Percentiles rank a stretch among this genome's conserved stretches.
Evolutionary conservation across 2,113 vertebrate genomes (phyloP).

Genomic region (Rhea americana): DNA sequence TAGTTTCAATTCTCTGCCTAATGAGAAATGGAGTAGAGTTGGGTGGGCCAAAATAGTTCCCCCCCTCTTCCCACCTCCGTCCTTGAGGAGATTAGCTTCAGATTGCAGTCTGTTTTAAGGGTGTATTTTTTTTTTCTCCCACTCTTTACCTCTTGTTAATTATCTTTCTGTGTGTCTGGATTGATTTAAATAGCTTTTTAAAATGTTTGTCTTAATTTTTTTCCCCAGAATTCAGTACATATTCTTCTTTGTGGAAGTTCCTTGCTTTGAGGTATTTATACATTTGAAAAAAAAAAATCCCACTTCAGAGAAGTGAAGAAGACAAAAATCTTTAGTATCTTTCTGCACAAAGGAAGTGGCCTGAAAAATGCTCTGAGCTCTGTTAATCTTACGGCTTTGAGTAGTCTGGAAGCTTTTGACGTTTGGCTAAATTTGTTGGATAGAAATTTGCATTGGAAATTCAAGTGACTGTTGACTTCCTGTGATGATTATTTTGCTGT

Average conservation of each 20-base stretch:
- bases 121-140: background rate
- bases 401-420: background rate
- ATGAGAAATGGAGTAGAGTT: background rate
- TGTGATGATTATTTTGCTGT: accelerated
- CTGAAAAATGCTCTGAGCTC: background rate
- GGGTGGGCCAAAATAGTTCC: background rate
- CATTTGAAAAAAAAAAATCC: background rate
- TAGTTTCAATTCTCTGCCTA: background rate
- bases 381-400: background rate
- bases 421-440: background rate
- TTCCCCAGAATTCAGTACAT: background rate
- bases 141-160: background rate
- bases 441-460: too few relatives aligned
- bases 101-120: background rate
- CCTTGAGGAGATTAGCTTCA: background rate
- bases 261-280: background rate
- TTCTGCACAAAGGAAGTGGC: background rate
- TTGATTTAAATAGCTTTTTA: background rate
- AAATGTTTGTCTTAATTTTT: background rate
- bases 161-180: background rate
- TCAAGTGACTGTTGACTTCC: background rate
- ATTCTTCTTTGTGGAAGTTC: background rate
- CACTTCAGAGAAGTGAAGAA: background rate
- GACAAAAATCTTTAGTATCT: background rate
- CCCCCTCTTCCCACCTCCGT: background rate